Base-by-base conservation (phyloP, 2,888 invertebrate species). In the Azorinus chamasolen region DNA sequence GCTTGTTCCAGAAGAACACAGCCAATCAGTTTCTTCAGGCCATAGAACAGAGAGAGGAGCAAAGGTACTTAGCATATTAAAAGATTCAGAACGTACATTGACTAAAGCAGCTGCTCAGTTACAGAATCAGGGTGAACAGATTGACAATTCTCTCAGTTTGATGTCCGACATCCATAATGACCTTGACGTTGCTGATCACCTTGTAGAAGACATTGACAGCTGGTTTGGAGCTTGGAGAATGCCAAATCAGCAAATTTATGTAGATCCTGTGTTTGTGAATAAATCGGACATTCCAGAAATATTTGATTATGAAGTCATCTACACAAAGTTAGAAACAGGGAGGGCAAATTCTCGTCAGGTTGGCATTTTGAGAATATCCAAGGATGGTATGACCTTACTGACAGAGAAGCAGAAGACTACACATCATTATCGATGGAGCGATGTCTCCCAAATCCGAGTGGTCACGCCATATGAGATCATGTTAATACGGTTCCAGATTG, bases 91-190 rank as follows among this genome's bases (percentile, higher is more conserved):
- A 27, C 48, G 76, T 8, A 89, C 89, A 8, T 65, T 90, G 27
- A 69, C 79, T 41, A 74, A 80, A 50, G 87, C 89, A 48, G 88
- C 87, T 24, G 69, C 61, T 1, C 75, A 75, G 27, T 62, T 90
- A 20, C 63, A 77, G n/a, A 50, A 58, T 2, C 87, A 90, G 73
- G 89, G 89, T 0, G 65, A 81, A 24, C 88, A 90, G 55, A 73
- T 90, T 37, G 83, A 82, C 43, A 61, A 73, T 22, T 72, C 88
- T 2, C 37, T 83, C 1, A 69, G 69, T 0, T 73, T 77, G 10
- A 86, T 89, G 87, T 59, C 74, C 59, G 89, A 90, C 37, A 70
- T 90, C 41, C 86, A 90, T 54, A 82, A 85, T 70, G 89, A 90
- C 65, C 66, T 90, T 22, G 83, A 84, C 61, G 79, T 88, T 48